phyloP scores from a whole-genome alignment of 1,140 invertebrate genomes.

The Gryon sp. region DNA sequence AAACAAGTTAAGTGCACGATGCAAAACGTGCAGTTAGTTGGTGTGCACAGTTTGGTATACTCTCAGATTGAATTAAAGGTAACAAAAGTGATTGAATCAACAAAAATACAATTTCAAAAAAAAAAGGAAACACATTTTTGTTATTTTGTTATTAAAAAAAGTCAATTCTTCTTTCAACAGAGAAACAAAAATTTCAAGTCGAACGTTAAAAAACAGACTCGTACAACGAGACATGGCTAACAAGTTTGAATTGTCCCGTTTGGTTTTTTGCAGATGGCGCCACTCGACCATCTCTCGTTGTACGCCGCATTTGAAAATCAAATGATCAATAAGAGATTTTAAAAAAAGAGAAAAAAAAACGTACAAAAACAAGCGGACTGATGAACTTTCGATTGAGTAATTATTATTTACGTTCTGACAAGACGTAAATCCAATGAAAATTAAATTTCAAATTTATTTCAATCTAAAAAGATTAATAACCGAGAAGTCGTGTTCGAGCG shows the following conservation, averaged over 20 bases:
- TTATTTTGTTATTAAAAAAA: too few species aligned
- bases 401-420: conserved; percentile 63
- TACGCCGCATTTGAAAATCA: too few species aligned
- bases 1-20: conserved; percentile 34
- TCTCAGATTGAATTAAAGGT: conserved; percentile 60
- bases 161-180: conserved; percentile 11
- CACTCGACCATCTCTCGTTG: too few species aligned
- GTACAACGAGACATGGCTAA: conserved; percentile 27
- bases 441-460: conserved; percentile 59
- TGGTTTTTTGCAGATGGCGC: too few species aligned
- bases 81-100: conserved; percentile 55
- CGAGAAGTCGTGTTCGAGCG: conserved; percentile 72
- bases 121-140: too few species aligned
- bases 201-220: conserved; percentile 21
- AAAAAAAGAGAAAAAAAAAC: conserved; percentile 55
- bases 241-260: too few species aligned
- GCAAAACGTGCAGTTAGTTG: conserved; percentile 39
- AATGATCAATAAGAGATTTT: too few species aligned
- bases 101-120: too few species aligned
- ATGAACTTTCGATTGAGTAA: conserved; percentile 67
- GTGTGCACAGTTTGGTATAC: conserved; percentile 55
- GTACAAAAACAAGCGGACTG: conserved; percentile 74
- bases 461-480: conserved; percentile 57
- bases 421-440: too few species aligned
- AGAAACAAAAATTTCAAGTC: conserved; percentile 39